Evolutionary conservation across 1,140 invertebrate species (phyloP).

Genomic region (Bombus waltoni): DNA sequence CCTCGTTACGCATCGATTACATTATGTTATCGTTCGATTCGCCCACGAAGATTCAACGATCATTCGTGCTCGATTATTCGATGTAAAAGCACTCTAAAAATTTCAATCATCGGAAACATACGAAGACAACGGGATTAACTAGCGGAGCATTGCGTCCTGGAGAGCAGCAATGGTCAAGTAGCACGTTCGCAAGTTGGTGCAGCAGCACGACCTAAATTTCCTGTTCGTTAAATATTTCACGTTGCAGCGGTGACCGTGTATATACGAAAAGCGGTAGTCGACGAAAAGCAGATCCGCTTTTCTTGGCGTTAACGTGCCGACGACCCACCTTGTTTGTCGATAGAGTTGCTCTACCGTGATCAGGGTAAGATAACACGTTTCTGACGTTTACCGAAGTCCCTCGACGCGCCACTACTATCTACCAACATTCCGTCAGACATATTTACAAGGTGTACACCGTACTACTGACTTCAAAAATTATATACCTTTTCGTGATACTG

Average conservation of each 20-base stretch:
- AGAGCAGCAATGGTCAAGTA: slow-evolving; percentile 31
- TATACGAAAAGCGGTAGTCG: neutral
- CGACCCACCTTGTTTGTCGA: slow-evolving; percentile 17
- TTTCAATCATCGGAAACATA: neutral
- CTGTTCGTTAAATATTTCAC: slow-evolving; percentile 52
- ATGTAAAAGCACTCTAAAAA: too few species aligned
- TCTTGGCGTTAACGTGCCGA: slow-evolving; percentile 1
- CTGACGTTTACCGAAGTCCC: slow-evolving; percentile 8
- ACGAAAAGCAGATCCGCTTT: slow-evolving; percentile 11
- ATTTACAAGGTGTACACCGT: neutral
- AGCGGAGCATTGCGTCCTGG: neutral
- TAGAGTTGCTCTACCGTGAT: neutral
- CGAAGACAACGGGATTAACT: neutral
- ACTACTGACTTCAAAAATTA: neutral
- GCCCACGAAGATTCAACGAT: neutral
- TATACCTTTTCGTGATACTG: neutral
- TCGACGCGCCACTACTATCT: neutral
- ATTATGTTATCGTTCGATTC: neutral
- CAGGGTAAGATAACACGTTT: slow-evolving; percentile 9
- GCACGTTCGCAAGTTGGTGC: slow-evolving; percentile 39
- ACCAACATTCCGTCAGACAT: neutral
- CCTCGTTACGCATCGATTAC: neutral
- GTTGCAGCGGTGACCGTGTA: slow-evolving; percentile 20
- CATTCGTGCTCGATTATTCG: neutral
- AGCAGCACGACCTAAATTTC: slow-evolving; percentile 54